phyloP scores from a whole-genome alignment of 2,797 vertebrate species.

The Gymnocypris eckloni region DNA sequence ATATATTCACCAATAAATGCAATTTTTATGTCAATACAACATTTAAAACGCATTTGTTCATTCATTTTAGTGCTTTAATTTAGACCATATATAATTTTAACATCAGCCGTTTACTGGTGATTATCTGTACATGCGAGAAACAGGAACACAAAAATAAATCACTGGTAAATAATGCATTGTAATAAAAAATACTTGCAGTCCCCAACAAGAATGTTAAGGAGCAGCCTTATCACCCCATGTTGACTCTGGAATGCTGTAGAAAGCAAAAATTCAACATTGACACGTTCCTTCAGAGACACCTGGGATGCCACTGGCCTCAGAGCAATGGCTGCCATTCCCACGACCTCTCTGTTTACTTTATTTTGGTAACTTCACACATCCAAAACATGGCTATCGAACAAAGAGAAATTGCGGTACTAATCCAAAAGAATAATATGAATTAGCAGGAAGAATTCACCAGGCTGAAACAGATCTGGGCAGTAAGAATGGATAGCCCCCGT shows the following conservation, averaged over 20 bases:
- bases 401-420: conserved; percentile 56
- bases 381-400: conserved; percentile 39
- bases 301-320: conserved; percentile 23
- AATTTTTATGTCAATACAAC: too few relatives aligned
- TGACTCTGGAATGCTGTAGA: conserved; percentile 38
- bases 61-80: background rate
- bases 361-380: conserved; percentile 41
- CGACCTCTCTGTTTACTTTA: conserved; percentile 35
- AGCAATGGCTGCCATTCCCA: conserved; percentile 52
- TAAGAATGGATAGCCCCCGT: conserved; percentile 64
- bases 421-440: conserved; percentile 63
- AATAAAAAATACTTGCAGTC: background rate
- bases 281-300: conserved; percentile 31
- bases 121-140: background rate
- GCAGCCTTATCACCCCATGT: conserved; percentile 17
- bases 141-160: background rate
- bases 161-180: background rate
- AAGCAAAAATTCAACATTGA: conserved; percentile 44
- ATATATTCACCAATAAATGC: background rate
- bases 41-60: background rate
- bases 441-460: conserved; percentile 61
- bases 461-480: conserved; percentile 57
- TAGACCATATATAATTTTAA: background rate
- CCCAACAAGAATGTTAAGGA: background rate
- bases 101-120: background rate